A percentile compares a stretch with the other conserved stretches of the same genome.
Evolutionary conservation across 2,888 invertebrate genomes (phyloP).

Genomic region (Tetanocera ferruginea): DNA sequence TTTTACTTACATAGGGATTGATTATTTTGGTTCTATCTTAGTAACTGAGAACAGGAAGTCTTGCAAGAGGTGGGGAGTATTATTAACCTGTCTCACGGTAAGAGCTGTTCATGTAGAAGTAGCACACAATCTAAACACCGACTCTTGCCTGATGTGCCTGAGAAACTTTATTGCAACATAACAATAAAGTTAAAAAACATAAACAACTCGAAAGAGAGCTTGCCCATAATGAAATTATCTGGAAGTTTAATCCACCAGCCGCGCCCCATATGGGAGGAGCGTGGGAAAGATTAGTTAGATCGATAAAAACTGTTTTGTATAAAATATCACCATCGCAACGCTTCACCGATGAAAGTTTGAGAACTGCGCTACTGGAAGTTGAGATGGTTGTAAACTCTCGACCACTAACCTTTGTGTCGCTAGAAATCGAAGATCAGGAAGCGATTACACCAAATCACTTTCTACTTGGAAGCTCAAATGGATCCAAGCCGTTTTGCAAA

Average conservation of each 20-base stretch:
- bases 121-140: constrained; percentile 37
- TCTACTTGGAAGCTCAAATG: constrained; percentile 37
- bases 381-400: constrained; percentile 41
- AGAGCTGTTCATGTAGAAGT: constrained; percentile 45
- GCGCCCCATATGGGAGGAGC: constrained; percentile 29
- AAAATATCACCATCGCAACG: constrained; percentile 10
- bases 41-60: constrained; percentile 26
- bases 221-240: constrained; percentile 35
- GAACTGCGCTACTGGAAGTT: constrained; percentile 33
- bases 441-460: constrained; percentile 45
- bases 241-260: constrained; percentile 37
- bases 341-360: constrained; percentile 40
- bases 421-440: constrained; percentile 33
- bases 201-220: constrained; percentile 39
- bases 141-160: constrained; percentile 41
- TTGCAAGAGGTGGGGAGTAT: constrained; percentile 43
- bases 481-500: constrained; percentile 1
- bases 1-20: constrained; percentile 46
- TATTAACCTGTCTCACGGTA: constrained; percentile 44
- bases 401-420: constrained; percentile 38
- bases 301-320: constrained; percentile 26
- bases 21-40: constrained; percentile 46
- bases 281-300: constrained; percentile 41
- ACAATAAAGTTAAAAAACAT: constrained; percentile 27
- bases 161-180: constrained; percentile 41